phyloP scores from a whole-genome alignment of 2,113 vertebrate genomes.

The Muntiacus reevesi region DNA sequence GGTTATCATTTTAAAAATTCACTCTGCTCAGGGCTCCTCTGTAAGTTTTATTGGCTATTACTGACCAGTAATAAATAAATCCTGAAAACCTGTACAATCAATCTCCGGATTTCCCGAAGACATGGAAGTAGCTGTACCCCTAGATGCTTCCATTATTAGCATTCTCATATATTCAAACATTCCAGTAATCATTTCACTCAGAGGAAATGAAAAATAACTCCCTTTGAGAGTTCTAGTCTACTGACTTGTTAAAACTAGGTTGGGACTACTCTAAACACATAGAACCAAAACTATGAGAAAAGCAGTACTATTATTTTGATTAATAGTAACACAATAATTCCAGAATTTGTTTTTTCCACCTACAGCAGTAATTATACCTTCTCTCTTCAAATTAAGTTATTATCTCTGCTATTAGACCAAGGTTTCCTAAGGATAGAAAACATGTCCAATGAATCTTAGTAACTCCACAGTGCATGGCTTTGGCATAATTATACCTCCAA shows the following conservation, averaged over 20 bases:
- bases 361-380: background rate
- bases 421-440: background rate
- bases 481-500: background rate
- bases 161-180: background rate
- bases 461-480: background rate
- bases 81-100: background rate
- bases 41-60: background rate
- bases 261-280: background rate
- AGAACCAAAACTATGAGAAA: background rate
- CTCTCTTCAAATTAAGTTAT: background rate
- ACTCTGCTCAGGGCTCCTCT: background rate
- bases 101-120: background rate
- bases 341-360: background rate
- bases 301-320: background rate
- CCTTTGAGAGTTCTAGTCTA: background rate
- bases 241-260: background rate
- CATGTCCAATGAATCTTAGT: background rate
- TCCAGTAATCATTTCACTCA: background rate
- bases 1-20: conserved; percentile 6
- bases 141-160: background rate
- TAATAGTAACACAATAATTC: background rate
- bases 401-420: background rate
- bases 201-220: conserved; percentile 7
- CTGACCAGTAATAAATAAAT: conserved; percentile 21
- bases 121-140: background rate